Evolutionary conservation across 30 jellyfish, hydroid and myxozoan genomes (phyloP).

Genomic region (Rhopilema esculentum): DNA sequence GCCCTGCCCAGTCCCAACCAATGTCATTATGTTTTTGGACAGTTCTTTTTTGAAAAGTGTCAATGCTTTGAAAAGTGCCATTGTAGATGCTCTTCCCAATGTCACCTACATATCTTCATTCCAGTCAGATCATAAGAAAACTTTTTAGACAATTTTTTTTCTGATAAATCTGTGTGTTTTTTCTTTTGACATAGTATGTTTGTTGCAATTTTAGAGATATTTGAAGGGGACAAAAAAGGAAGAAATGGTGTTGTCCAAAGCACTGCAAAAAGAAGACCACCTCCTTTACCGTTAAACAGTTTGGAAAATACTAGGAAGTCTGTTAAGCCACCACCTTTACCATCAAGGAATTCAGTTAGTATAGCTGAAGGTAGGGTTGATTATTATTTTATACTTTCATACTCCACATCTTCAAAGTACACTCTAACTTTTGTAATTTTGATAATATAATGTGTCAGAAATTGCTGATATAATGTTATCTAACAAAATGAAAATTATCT

Average conservation of each 20-base stretch:
- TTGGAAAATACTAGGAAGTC: conserved; percentile 9
- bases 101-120: too few relatives aligned
- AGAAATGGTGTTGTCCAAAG: conserved; percentile 28
- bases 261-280: conserved; percentile 65
- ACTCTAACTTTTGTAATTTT: not conserved
- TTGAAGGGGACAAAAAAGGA: not conserved
- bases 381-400: too few relatives aligned
- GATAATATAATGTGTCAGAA: not conserved
- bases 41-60: too few relatives aligned
- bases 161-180: too few relatives aligned
- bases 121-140: too few relatives aligned
- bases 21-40: too few relatives aligned
- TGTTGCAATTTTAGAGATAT: not conserved
- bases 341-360: conserved; percentile 46
- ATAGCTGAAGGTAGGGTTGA: conserved; percentile 64
- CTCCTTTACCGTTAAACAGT: conserved; percentile 43
- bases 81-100: too few relatives aligned
- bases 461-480: not conserved
- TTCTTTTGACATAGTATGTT: too few relatives aligned
- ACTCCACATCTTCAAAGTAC: not conserved
- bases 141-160: too few relatives aligned
- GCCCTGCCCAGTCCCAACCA: too few relatives aligned
- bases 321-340: conserved; percentile 66
- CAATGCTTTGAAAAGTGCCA: too few relatives aligned
- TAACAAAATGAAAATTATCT: too few relatives aligned